Conservation (phyloP, 2,888 invertebrate species). For the Myopa testacea region DNA sequence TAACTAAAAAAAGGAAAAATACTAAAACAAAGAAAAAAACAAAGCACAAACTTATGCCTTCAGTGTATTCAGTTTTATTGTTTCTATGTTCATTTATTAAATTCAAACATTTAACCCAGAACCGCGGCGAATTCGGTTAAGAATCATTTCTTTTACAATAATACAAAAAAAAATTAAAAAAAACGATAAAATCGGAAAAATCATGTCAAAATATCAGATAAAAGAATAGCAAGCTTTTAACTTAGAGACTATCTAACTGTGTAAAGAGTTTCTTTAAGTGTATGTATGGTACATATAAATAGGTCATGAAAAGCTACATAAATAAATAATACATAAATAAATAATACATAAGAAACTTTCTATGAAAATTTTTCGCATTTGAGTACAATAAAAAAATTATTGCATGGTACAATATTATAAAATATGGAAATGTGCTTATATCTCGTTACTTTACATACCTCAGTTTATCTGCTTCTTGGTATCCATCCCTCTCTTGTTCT, state of each 20-base stretch:
- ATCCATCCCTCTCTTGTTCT: too few relatives aligned
- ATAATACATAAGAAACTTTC: not conserved
- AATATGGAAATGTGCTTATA: too few relatives aligned
- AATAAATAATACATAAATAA: not conserved
- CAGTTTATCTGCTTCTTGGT: too few relatives aligned
- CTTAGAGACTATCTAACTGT: not conserved
- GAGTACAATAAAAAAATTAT: too few relatives aligned
- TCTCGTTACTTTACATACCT: too few relatives aligned
- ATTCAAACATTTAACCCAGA: not conserved
- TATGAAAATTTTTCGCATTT: not conserved
- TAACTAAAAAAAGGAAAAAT: not conserved
- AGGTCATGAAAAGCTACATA: too few relatives aligned
- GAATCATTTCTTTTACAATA: conserved; percentile 12
- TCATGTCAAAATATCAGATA: not conserved
- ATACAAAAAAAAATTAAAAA: conserved; percentile 13
- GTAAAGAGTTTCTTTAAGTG: too few relatives aligned
- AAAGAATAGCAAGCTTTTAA: not conserved
- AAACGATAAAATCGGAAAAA: conserved; percentile 22
- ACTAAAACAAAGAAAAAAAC: not conserved
- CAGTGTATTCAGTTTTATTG: not conserved
- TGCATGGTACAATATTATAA: too few relatives aligned
- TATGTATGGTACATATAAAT: too few relatives aligned
- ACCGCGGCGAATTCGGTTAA: not conserved
- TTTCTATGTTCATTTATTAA: not conserved
- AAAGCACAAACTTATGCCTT: not conserved